These are phyloP conservation scores for Harmothoe impar DNA, from an alignment of 2,888 invertebrate genomes.

Conservation along the genomic window DNA sequence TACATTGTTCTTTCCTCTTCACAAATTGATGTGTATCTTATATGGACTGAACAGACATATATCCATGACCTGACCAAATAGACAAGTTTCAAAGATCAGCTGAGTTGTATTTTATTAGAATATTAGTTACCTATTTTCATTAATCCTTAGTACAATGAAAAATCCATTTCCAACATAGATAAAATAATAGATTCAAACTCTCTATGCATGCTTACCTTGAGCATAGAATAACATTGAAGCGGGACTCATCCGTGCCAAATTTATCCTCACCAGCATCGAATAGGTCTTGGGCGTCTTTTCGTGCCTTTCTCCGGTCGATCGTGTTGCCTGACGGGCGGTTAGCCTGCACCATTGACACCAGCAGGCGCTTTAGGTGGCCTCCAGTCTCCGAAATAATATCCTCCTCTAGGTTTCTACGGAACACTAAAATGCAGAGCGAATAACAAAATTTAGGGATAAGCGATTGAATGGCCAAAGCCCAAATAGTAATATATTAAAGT, in stretches of 20 bases:
- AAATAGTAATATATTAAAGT: too few relatives aligned
- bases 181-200: neutral
- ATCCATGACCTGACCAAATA: too few relatives aligned
- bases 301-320: slow-evolving; percentile 69
- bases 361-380: slow-evolving; percentile 74
- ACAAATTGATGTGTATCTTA: too few relatives aligned
- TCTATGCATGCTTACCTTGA: slow-evolving; percentile 70
- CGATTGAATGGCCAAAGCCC: too few relatives aligned
- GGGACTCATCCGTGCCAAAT: slow-evolving; percentile 83
- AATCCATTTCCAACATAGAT: too few relatives aligned
- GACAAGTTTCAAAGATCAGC: too few relatives aligned
- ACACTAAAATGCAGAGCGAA: slow-evolving; percentile 64
- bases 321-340: slow-evolving; percentile 77
- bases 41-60: too few relatives aligned
- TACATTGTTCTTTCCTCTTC: too few relatives aligned
- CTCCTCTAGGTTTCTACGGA: slow-evolving; percentile 72
- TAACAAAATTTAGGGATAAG: too few relatives aligned
- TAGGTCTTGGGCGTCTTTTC: slow-evolving; percentile 73
- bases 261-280: slow-evolving; percentile 83
- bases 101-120: too few relatives aligned
- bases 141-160: too few relatives aligned
- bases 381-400: slow-evolving; percentile 76
- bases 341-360: slow-evolving; percentile 76
- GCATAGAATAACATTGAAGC: slow-evolving; percentile 82
- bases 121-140: too few relatives aligned